Percentiles rank a stretch among this genome's conserved stretches.
These are phyloP conservation scores for Tachina fera DNA, from an alignment of 2,888 invertebrate species.

Conservation along the genomic window DNA sequence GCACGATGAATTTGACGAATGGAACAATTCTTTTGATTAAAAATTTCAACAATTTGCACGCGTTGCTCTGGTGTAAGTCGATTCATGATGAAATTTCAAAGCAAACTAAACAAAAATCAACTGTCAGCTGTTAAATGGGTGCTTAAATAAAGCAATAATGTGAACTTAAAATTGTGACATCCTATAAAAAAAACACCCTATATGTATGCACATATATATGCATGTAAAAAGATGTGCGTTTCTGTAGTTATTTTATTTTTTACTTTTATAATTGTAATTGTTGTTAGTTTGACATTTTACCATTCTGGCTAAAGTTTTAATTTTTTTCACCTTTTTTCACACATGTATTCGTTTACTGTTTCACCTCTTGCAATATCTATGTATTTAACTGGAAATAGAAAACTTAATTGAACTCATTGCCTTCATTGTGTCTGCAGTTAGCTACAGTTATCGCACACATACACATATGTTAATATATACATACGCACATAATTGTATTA, in stretches of 20 bases:
- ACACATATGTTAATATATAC: not conserved
- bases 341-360: conserved; percentile 1
- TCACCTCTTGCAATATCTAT: not conserved
- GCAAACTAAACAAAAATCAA: no score
- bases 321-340: not conserved
- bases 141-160: no score
- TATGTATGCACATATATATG: no score
- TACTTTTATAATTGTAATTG: conserved; percentile 32
- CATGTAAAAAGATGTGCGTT: not conserved
- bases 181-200: no score
- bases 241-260: not conserved
- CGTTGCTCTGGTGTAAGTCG: no score
- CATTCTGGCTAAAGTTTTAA: conserved; percentile 26
- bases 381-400: conserved; percentile 13
- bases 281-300: conserved; percentile 45
- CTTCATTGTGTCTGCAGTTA: not conserved
- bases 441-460: not conserved
- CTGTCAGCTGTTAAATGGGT: no score
- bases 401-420: conserved; percentile 9
- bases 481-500: not conserved
- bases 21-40: no score
- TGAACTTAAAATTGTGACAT: no score
- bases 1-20: no score
- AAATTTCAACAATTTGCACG: no score
- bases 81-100: no score